Conservation (phyloP, 2,113 vertebrate species). For the Tragelaphus scriptus region DNA sequence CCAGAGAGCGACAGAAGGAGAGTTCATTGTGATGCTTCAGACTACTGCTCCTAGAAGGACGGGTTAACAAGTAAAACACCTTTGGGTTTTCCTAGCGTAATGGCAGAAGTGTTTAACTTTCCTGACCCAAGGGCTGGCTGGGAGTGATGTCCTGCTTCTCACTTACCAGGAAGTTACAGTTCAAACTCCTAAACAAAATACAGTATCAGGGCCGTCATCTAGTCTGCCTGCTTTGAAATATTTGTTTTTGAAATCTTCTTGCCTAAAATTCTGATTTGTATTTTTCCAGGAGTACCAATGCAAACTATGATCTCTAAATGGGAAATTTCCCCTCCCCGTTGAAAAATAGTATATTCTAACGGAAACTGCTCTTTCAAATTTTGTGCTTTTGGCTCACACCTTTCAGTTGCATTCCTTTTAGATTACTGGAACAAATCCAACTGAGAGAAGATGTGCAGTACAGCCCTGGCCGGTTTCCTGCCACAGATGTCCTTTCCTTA, state of each 20-base stretch:
- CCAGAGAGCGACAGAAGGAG: constrained; percentile 57
- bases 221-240: constrained; percentile 66
- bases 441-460: constrained; percentile 51
- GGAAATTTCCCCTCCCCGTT: constrained; percentile 44
- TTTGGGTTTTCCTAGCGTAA: constrained; percentile 43
- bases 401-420: constrained; percentile 67
- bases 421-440: constrained; percentile 60
- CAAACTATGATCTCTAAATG: constrained; percentile 52
- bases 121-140: constrained; percentile 44
- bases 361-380: constrained; percentile 55
- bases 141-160: constrained; percentile 3
- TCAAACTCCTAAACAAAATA: constrained; percentile 70
- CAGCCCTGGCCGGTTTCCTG: constrained; percentile 19
- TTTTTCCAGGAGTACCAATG: constrained; percentile 62
- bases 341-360: constrained; percentile 64
- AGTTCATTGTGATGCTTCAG: constrained; percentile 10
- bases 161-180: constrained; percentile 20
- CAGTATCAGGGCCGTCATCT: constrained; percentile 34
- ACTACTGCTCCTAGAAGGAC: constrained; percentile 9
- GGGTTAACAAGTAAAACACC: constrained; percentile 1
- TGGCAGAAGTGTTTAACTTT: background rate
- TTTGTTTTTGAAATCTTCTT: constrained; percentile 62
- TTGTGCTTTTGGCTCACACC: constrained; percentile 63
- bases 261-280: constrained; percentile 65
- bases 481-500: constrained; percentile 61